Evolutionary conservation across 2,113 vertebrate genomes (phyloP).

Genomic region (Alces alces): DNA sequence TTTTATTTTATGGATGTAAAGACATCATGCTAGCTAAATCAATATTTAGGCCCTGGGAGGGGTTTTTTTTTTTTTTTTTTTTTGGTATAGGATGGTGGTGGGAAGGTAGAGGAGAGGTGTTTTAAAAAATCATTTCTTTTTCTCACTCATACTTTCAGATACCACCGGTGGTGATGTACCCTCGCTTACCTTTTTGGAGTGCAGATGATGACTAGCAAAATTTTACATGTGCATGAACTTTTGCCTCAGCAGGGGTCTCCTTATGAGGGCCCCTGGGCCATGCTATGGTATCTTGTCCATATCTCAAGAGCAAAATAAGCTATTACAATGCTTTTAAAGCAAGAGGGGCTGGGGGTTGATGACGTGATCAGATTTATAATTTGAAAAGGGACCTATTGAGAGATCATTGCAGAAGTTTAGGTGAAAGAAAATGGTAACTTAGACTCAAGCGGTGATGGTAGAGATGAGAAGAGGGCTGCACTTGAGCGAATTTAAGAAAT

Average conservation of each 20-base stretch:
- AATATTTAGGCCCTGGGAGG: slow-evolving; percentile 5
- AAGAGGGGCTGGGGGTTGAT: background rate
- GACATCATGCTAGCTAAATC: slow-evolving; percentile 40
- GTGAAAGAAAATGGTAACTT: background rate
- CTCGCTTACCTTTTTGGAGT: background rate
- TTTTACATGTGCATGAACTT: background rate
- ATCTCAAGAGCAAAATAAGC: background rate
- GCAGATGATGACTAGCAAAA: background rate
- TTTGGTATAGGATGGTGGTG: background rate
- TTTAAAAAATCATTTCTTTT: background rate
- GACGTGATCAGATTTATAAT: background rate
- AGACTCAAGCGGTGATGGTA: background rate
- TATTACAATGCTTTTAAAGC: background rate
- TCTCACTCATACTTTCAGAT: background rate
- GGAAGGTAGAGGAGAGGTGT: background rate
- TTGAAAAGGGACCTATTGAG: background rate
- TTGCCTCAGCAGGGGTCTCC: background rate
- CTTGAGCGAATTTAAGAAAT: background rate
- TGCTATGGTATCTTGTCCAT: background rate
- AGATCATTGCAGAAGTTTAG: background rate
- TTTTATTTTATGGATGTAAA: slow-evolving; percentile 59
- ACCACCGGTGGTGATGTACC: background rate
- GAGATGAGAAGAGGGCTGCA: background rate
- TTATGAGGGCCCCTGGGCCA: background rate
- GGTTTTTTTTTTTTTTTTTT: background rate